phyloP scores from a whole-genome alignment of 2,113 vertebrate genomes.

The Nerophis ophidion region DNA sequence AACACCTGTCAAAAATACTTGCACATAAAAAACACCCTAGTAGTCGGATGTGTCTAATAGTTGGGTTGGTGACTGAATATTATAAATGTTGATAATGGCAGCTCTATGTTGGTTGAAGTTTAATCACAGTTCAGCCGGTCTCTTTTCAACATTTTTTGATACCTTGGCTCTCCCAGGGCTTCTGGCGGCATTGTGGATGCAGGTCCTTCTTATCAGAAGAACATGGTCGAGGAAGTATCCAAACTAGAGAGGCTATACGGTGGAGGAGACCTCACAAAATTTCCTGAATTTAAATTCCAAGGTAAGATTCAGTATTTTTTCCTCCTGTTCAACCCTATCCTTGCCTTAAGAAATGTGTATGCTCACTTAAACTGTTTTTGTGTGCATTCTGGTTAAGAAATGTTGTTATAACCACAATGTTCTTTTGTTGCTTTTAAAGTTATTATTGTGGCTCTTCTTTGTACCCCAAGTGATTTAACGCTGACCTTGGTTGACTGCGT shows the following conservation, averaged over 20 bases:
- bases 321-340: neutral
- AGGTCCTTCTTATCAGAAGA: conserved; percentile 81
- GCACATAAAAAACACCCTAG: neutral
- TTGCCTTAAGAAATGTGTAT: neutral
- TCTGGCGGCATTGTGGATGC: conserved; percentile 80
- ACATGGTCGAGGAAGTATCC: conserved; percentile 74
- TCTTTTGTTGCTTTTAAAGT: too few species aligned
- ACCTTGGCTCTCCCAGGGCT: conserved; percentile 60
- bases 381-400: too few species aligned
- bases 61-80: neutral
- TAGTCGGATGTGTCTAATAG: too few species aligned
- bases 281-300: conserved; percentile 86
- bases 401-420: too few species aligned
- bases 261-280: conserved; percentile 82
- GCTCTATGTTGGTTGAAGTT: too few species aligned
- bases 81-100: neutral
- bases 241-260: conserved; percentile 87
- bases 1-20: neutral
- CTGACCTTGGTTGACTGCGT: neutral
- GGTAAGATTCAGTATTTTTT: conserved; percentile 62
- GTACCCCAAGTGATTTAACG: neutral
- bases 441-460: neutral
- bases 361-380: neutral
- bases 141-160: neutral
- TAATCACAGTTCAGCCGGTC: neutral